These are phyloP conservation scores for Drosophila pseudoobscura DNA, from an alignment of 1,140 invertebrate genomes.

Conservation along the genomic window DNA sequence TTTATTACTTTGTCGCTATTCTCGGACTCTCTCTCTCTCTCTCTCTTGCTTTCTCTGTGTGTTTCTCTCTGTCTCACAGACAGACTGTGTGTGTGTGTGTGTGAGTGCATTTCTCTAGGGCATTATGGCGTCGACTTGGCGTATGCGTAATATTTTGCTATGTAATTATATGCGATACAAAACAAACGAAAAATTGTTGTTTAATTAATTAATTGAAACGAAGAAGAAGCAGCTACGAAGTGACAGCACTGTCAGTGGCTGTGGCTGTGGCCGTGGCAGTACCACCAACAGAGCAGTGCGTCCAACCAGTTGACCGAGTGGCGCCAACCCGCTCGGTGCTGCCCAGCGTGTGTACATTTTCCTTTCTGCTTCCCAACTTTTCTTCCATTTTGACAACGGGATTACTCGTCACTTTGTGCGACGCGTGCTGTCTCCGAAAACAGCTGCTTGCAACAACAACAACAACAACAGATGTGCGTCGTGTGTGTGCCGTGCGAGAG, in stretches of 20 bases:
- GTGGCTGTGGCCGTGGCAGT: constrained; percentile 5
- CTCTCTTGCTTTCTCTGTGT: constrained; percentile 4
- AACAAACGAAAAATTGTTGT: constrained; percentile 57
- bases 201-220: constrained; percentile 76
- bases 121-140: constrained; percentile 58
- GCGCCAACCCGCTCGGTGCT: constrained; percentile 57
- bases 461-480: constrained; percentile 6
- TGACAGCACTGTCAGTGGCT: constrained; percentile 5
- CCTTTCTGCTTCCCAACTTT: not conserved
- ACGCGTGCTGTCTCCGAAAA: constrained; percentile 18
- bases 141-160: constrained; percentile 74
- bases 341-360: not conserved
- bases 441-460: constrained; percentile 61
- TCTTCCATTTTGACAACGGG: not conserved
- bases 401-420: not conserved
- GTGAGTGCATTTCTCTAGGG: constrained; percentile 38
- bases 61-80: constrained; percentile 11
- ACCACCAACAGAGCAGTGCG: constrained; percentile 6
- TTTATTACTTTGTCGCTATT: not conserved
- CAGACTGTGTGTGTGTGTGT: constrained; percentile 11
- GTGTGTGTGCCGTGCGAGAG: constrained; percentile 7
- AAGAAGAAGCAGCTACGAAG: constrained; percentile 21
- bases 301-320: constrained; percentile 62
- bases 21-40: constrained; percentile 7
- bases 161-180: constrained; percentile 66